Evolutionary conservation across 2,888 invertebrate species (phyloP).

Genomic region (Heliconius erato): DNA sequence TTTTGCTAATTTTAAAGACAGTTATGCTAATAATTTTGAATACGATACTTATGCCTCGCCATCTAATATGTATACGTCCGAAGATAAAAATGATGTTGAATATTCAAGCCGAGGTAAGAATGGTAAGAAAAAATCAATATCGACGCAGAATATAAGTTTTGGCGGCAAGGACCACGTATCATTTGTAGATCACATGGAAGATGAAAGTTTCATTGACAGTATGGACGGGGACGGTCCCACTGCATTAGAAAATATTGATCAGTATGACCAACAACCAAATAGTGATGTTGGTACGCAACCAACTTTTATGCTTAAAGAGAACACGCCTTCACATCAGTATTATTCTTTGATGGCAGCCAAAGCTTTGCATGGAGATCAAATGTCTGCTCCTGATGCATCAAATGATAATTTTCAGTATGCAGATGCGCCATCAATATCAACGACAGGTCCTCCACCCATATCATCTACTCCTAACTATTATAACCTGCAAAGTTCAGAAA

Average conservation of each 20-base stretch:
- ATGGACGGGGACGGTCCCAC: constrained; percentile 61
- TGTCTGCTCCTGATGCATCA: constrained; percentile 72
- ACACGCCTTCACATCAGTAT: constrained; percentile 73
- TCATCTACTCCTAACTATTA: constrained; percentile 43
- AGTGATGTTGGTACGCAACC: constrained; percentile 63
- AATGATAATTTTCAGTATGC: constrained; percentile 76
- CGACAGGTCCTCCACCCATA: constrained; percentile 58
- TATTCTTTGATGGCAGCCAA: constrained; percentile 75
- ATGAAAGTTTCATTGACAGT: constrained; percentile 57
- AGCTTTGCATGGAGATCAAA: constrained; percentile 67
- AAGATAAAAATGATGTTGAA: constrained; percentile 63
- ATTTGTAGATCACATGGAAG: constrained; percentile 72
- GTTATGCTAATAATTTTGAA: constrained; percentile 71
- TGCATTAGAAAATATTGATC: constrained; percentile 64
- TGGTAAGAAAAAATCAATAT: constrained; percentile 76
- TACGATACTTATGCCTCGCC: constrained; percentile 75
- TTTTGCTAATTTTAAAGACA: constrained; percentile 68
- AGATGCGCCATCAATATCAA: constrained; percentile 66
- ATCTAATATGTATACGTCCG: constrained; percentile 67
- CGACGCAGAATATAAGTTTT: constrained; percentile 79
- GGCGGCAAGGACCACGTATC: constrained; percentile 75
- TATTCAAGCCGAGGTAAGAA: constrained; percentile 61
- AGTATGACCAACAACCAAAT: constrained; percentile 61
- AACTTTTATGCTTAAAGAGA: constrained; percentile 69
- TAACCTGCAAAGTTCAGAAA: constrained; percentile 36